Percentiles rank a stretch among this genome's conserved stretches.
phyloP scores from a whole-genome alignment of 1,140 invertebrate genomes.

The Neelides sp. region DNA sequence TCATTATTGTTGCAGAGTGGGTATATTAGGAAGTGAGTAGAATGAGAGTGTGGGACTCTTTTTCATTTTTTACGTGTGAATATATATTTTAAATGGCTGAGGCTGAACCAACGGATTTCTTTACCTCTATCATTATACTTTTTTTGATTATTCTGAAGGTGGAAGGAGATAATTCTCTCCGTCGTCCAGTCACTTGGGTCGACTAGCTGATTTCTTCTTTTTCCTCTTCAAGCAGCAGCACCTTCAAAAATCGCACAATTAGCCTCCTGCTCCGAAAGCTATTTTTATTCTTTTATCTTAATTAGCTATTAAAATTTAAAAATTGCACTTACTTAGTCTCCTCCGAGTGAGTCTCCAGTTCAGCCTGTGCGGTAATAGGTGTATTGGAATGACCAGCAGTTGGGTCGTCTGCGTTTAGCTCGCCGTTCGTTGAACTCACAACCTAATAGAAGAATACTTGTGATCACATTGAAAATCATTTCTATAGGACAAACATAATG shows the following conservation, averaged over 20 bases:
- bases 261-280: no score
- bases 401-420: conserved; percentile 85
- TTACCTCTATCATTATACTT: no score
- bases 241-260: conserved; percentile 13
- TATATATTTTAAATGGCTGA: no score
- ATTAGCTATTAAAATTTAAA: no score
- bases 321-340: conserved; percentile 68
- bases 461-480: no score
- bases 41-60: no score
- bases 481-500: no score
- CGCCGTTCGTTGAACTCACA: conserved; percentile 92
- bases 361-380: conserved; percentile 80
- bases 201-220: conserved; percentile 31
- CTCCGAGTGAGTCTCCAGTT: conserved; percentile 82
- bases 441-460: conserved; percentile 55
- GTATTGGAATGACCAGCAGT: conserved; percentile 92
- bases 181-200: conserved; percentile 32
- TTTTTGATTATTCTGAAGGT: conserved; percentile 22
- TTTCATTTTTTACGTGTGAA: no score
- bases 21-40: no score
- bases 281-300: no score
- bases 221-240: conserved; percentile 31
- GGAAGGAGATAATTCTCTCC: conserved; percentile 29
- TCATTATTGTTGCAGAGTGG: no score
- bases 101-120: no score